Conservation (phyloP, 2,888 invertebrate genomes). For the Aspidapion aeneum region DNA sequence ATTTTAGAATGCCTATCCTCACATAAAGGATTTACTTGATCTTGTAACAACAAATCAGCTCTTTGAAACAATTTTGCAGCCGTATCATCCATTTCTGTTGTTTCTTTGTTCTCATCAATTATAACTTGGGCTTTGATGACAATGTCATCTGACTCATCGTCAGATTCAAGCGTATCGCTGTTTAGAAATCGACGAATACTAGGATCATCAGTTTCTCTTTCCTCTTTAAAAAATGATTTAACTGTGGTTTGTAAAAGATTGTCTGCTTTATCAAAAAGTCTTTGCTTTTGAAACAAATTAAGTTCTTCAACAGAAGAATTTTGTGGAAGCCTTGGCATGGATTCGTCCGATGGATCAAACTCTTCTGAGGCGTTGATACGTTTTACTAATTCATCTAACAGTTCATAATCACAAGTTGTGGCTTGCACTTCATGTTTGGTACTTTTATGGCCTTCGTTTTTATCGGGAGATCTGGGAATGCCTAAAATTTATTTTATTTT, state of each 20-base stretch:
- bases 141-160: neutral
- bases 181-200: neutral
- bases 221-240: neutral
- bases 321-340: neutral
- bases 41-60: neutral
- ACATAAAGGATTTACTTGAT: neutral
- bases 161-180: neutral
- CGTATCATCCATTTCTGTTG: neutral
- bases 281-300: constrained; percentile 10
- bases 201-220: neutral
- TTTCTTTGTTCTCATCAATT: neutral
- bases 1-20: too few relatives aligned
- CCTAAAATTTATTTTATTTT: neutral
- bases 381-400: neutral
- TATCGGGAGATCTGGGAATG: neutral
- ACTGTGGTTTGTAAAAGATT: constrained; percentile 8
- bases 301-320: constrained; percentile 11
- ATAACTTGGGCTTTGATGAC: neutral
- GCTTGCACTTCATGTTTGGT: neutral
- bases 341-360: neutral
- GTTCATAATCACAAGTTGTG: neutral
- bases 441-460: neutral
- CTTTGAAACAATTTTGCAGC: neutral
- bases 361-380: neutral
- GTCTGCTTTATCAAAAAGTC: constrained; percentile 17